A percentile compares a stretch with the other conserved stretches of the same genome.
phyloP scores from a whole-genome alignment of 2,797 vertebrate genomes.

The Chiloscyllium punctatum region DNA sequence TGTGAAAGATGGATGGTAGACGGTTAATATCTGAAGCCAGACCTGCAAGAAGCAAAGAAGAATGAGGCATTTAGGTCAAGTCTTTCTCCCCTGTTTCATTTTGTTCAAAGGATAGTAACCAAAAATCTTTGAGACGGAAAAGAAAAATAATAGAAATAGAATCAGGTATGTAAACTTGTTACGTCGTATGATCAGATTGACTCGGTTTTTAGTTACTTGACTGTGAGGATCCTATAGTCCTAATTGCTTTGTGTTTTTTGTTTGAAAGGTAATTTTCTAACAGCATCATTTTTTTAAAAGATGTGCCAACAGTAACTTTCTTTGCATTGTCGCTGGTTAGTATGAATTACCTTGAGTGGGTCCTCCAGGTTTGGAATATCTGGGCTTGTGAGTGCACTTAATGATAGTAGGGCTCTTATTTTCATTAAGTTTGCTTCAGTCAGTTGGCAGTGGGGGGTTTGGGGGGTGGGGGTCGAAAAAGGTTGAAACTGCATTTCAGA shows the following conservation, averaged over 20 bases:
- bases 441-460: background rate
- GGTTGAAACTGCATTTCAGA: background rate
- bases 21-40: conserved; percentile 53
- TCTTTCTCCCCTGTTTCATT: conserved; percentile 34
- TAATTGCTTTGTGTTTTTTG: background rate
- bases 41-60: conserved; percentile 41
- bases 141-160: conserved; percentile 29
- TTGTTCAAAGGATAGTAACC: conserved; percentile 6
- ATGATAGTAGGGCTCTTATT: background rate
- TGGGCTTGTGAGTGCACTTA: background rate
- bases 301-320: conserved; percentile 20
- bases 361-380: background rate
- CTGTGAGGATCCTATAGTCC: background rate
- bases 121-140: conserved; percentile 31
- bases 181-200: background rate
- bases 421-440: conserved; percentile 14
- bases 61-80: conserved; percentile 55
- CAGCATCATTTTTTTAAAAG: background rate
- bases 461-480: background rate
- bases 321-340: conserved; percentile 8
- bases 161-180: conserved; percentile 41
- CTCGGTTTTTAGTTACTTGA: background rate
- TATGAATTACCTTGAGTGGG: background rate
- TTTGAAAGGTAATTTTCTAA: background rate
- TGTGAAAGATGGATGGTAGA: conserved; percentile 54